Conservation (phyloP, 30 jellyfish, hydroid and myxozoan genomes). For the Hydractinia symbiolongicarpus region DNA sequence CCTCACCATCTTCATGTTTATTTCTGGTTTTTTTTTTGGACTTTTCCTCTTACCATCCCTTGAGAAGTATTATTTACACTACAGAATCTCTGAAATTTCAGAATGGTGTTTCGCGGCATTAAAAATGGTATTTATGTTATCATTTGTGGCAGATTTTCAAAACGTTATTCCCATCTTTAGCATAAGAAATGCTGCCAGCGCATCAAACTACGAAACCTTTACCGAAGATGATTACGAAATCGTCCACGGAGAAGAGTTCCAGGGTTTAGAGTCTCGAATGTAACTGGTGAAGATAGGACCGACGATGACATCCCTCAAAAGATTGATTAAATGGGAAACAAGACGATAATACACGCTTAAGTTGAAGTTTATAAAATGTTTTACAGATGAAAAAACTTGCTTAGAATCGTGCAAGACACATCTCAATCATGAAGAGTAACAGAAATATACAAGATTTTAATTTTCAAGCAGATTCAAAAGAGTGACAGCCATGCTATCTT, state of each 20-base stretch:
- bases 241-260: background rate
- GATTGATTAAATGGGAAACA: too few species aligned
- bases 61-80: slow-evolving; percentile 38
- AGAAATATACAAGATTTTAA: too few species aligned
- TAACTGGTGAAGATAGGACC: too few species aligned
- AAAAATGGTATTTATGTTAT: slow-evolving; percentile 52
- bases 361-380: too few species aligned
- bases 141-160: slow-evolving; percentile 67
- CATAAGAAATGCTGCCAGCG: background rate
- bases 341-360: too few species aligned
- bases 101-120: slow-evolving; percentile 79
- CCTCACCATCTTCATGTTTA: slow-evolving; percentile 28
- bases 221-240: slow-evolving; percentile 15
- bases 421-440: too few species aligned
- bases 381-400: too few species aligned
- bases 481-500: too few species aligned
- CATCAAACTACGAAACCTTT: slow-evolving; percentile 12
- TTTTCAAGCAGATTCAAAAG: too few species aligned
- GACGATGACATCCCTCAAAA: too few species aligned
- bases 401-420: too few species aligned
- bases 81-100: slow-evolving; percentile 57
- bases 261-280: background rate
- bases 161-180: slow-evolving; percentile 38
- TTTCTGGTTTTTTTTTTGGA: slow-evolving; percentile 48
- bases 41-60: slow-evolving; percentile 48